Evolutionary conservation across 2,797 vertebrate species (phyloP).

Genomic region (Melanotaenia pygmaea): DNA sequence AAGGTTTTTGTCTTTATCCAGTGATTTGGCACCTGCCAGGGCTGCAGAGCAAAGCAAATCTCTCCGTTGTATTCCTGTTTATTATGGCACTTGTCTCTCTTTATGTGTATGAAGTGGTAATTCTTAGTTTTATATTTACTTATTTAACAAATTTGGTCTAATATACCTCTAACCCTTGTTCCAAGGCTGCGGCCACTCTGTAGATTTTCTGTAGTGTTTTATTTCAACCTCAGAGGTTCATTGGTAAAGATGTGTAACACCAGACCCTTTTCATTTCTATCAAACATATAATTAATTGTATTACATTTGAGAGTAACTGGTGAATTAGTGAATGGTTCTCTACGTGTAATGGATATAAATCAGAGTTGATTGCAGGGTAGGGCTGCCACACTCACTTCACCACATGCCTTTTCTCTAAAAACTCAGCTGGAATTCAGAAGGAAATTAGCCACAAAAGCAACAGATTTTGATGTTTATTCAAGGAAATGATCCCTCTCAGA

Average conservation of each 20-base stretch:
- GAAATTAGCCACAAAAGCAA: conserved; percentile 66
- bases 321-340: conserved; percentile 40
- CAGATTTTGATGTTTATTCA: conserved; percentile 70
- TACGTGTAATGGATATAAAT: conserved; percentile 46
- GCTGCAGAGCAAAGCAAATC: conserved; percentile 47
- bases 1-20: conserved; percentile 39
- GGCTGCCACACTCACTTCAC: conserved; percentile 44
- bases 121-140: not conserved
- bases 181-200: not conserved
- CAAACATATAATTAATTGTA: conserved; percentile 10
- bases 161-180: not conserved
- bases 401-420: conserved; percentile 59
- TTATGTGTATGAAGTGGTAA: not conserved
- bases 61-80: conserved; percentile 18
- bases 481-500: conserved; percentile 64
- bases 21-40: conserved; percentile 42
- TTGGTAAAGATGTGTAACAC: conserved; percentile 4
- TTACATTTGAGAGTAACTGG: conserved; percentile 30
- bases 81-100: conserved; percentile 13
- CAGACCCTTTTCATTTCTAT: not conserved
- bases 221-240: not conserved
- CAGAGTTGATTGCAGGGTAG: conserved; percentile 32
- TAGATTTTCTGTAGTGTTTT: not conserved
- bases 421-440: conserved; percentile 62
- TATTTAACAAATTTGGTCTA: not conserved